Evolutionary conservation across 2,888 invertebrate species (phyloP).

Genomic region (Philereme transversata): DNA sequence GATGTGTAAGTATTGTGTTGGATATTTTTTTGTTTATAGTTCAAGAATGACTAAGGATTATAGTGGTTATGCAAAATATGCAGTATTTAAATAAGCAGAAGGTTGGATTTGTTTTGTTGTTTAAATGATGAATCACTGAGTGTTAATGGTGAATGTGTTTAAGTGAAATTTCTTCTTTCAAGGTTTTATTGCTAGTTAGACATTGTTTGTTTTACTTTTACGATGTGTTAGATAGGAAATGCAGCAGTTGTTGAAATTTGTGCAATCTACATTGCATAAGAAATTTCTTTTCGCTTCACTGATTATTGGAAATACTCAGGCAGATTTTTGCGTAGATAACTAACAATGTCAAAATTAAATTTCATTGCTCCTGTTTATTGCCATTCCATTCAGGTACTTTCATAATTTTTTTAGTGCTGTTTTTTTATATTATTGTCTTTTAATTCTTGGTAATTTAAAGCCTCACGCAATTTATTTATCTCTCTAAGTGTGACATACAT

Average conservation of each 20-base stretch:
- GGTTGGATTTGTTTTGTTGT: conserved; percentile 30
- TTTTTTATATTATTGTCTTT: too few relatives aligned
- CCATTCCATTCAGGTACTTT: too few relatives aligned
- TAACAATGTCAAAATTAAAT: neutral
- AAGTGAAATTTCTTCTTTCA: conserved; percentile 37
- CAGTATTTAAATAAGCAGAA: conserved; percentile 22
- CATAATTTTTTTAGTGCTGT: too few relatives aligned
- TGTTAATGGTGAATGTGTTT: conserved; percentile 34
- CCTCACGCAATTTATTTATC: too few relatives aligned
- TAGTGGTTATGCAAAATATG: conserved; percentile 28
- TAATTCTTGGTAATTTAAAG: too few relatives aligned
- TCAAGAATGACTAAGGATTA: conserved; percentile 25
- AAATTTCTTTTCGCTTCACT: neutral
- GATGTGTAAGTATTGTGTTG: conserved; percentile 69
- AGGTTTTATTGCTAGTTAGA: conserved; percentile 16
- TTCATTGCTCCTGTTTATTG: neutral
- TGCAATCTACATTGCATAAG: neutral
- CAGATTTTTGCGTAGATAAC: conserved; percentile 6
- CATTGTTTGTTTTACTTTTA: conserved; percentile 13
- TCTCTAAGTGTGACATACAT: too few relatives aligned
- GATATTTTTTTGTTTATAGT: conserved; percentile 35
- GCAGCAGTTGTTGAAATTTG: neutral
- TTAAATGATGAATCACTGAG: conserved; percentile 36
- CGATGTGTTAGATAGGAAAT: conserved; percentile 12
- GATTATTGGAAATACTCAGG: neutral